Evolutionary conservation across 1,140 invertebrate genomes (phyloP).

Genomic region (Heterodera schachtii): DNA sequence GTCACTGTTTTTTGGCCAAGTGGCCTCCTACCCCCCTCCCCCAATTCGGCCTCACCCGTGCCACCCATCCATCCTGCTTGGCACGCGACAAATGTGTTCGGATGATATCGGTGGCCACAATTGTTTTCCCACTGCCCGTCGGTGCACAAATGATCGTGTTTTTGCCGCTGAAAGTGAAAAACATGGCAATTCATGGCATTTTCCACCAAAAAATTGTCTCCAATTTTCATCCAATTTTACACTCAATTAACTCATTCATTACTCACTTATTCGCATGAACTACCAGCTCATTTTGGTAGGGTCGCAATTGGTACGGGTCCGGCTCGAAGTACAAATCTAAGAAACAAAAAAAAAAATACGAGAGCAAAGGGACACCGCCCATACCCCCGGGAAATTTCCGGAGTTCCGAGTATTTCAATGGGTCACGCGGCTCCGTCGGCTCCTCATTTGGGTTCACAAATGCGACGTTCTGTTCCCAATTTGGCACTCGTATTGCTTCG

Average conservation of each 20-base stretch:
- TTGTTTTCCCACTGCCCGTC: conserved; percentile 60
- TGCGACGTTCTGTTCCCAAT: background rate
- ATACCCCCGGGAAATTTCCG: background rate
- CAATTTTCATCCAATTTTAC: too few relatives aligned
- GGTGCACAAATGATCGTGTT: conserved; percentile 51
- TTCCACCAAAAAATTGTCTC: conserved; percentile 30
- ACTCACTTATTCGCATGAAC: conserved; percentile 44
- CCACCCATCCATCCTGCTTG: conserved; percentile 11
- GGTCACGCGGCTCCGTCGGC: background rate
- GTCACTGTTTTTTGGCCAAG: too few relatives aligned
- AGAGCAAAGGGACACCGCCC: too few relatives aligned
- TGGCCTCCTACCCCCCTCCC: too few relatives aligned
- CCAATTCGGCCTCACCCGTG: conserved; percentile 11
- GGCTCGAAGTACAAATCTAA: conserved; percentile 6
- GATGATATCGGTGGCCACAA: conserved; percentile 58
- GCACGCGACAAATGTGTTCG: conserved; percentile 44
- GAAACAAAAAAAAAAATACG: background rate
- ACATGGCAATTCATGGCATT: too few relatives aligned
- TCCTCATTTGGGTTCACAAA: background rate
- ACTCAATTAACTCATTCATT: too few relatives aligned
- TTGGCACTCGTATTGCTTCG: background rate
- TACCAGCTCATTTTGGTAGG: conserved; percentile 55
- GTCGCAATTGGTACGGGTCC: conserved; percentile 22
- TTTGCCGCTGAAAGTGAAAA: conserved; percentile 6
- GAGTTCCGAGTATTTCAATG: background rate